phyloP scores from a whole-genome alignment of 2,113 vertebrate species.

The Ophiodon elongatus region DNA sequence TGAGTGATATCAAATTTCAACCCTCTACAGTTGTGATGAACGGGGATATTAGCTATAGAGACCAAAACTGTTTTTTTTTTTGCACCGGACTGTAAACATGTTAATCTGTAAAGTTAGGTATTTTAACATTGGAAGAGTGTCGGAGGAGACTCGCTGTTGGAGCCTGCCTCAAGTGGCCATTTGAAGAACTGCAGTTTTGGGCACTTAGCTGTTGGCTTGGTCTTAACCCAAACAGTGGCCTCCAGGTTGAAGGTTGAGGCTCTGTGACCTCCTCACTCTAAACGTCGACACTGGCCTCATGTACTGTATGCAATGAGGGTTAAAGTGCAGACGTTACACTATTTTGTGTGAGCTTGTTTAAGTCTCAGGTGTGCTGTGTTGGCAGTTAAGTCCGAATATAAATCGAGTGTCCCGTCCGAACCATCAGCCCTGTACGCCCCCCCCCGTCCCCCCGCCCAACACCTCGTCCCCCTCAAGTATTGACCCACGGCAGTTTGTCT shows the following conservation, averaged over 20 bases:
- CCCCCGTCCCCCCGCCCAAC: no score
- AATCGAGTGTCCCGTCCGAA: conserved; percentile 65
- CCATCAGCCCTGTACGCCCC: conserved; percentile 43
- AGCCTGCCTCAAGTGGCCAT: background rate
- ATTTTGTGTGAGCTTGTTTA: conserved; percentile 60
- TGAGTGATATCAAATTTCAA: background rate
- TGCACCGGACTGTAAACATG: background rate
- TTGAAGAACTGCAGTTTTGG: background rate
- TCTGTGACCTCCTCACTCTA: conserved; percentile 25
- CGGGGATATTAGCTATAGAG: background rate
- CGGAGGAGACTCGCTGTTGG: background rate
- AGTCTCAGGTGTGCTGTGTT: conserved; percentile 72
- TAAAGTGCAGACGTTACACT: conserved; percentile 70
- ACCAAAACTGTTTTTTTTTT: background rate
- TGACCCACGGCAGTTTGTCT: conserved; percentile 76
- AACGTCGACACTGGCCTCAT: conserved; percentile 29
- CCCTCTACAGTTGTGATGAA: background rate
- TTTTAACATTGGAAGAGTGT: background rate
- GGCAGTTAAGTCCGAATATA: conserved; percentile 67
- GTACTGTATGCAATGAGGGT: conserved; percentile 43
- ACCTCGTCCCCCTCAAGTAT: conserved; percentile 61
- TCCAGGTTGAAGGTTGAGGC: background rate
- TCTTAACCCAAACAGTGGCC: background rate
- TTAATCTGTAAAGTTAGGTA: background rate
- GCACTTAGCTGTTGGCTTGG: background rate